Evolutionary conservation across 1,140 invertebrate species (phyloP), one percentile per base, ranked within the genome.

Genomic region (Eriosoma lanigerum): DNA sequence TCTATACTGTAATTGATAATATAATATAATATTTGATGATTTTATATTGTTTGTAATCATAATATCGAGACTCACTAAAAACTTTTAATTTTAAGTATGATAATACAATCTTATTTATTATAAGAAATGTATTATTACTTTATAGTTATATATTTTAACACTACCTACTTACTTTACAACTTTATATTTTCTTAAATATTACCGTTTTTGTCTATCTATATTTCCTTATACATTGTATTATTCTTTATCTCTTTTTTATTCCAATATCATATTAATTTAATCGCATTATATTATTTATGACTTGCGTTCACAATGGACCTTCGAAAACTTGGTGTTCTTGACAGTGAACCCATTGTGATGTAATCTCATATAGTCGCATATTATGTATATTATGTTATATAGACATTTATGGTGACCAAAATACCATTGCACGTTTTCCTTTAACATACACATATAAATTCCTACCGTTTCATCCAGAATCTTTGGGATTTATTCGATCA

Each of bases 401-500:
- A 44, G n/a, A 72, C 10, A 29, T 72, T 72, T 32, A 24, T 26
- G 54, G n/a, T 60, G 32, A 48, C 32, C 75, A 26, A 24, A 60
- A 62, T 78, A 38, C 56, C 32, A 78, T 78, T 13, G 56, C 15
- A 38, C 24, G 21, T 21, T 17, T n/a, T n/a, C 17, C 21, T 46
- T 58, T 38, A 17, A 44, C 21, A 78, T 21, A 68, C 15, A 13
- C 19, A 3, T 21, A 29, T 56, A 19, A 76, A 76, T 62, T 62
- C 75, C 75, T 78, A 78, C 75, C 58, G 75, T 78, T 78, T 62
- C 44, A 15, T 52, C 21, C 21, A 12, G 60, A 76, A 46, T 76
- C 73, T 46, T 46, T 12, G 8, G 29, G 54, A 76, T 58, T 76
- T 46, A 76, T 76, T 60, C 13, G n/a, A 76, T 76, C 56, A 76